Conservation (phyloP, 2,888 invertebrate species). For the Calameuta filiformis region DNA sequence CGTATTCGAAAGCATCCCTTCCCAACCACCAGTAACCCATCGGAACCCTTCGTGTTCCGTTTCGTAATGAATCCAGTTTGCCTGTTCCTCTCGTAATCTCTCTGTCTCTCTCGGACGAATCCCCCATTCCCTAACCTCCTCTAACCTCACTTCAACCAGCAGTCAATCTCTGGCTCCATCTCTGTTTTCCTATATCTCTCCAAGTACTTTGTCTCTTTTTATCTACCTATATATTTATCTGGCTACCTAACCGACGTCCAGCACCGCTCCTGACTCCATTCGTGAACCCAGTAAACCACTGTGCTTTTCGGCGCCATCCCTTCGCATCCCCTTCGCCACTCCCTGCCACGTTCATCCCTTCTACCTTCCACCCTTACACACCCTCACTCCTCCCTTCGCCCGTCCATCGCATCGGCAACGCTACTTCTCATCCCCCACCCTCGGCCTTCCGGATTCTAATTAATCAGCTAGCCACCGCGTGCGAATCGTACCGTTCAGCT, state of each 20-base stretch:
- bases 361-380: constrained; percentile 25
- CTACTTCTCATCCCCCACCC: constrained; percentile 12
- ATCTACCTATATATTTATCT: not conserved
- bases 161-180: not conserved
- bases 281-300: constrained; percentile 32
- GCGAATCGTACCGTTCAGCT: constrained; percentile 22
- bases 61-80: constrained; percentile 51
- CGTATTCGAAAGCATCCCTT: constrained; percentile 17
- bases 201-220: not conserved
- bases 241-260: constrained; percentile 19
- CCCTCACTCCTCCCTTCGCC: constrained; percentile 36
- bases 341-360: constrained; percentile 16
- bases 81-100: not conserved
- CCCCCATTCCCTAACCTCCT: constrained; percentile 22
- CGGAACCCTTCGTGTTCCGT: constrained; percentile 20
- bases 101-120: constrained; percentile 16
- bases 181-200: not conserved
- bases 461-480: constrained; percentile 56
- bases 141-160: constrained; percentile 13
- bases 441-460: constrained; percentile 51
- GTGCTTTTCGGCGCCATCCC: constrained; percentile 35
- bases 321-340: constrained; percentile 12
- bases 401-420: constrained; percentile 9
- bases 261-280: constrained; percentile 16
- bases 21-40: constrained; percentile 19